phyloP scores from a whole-genome alignment of 2,113 vertebrate species.

The Rynchops niger region DNA sequence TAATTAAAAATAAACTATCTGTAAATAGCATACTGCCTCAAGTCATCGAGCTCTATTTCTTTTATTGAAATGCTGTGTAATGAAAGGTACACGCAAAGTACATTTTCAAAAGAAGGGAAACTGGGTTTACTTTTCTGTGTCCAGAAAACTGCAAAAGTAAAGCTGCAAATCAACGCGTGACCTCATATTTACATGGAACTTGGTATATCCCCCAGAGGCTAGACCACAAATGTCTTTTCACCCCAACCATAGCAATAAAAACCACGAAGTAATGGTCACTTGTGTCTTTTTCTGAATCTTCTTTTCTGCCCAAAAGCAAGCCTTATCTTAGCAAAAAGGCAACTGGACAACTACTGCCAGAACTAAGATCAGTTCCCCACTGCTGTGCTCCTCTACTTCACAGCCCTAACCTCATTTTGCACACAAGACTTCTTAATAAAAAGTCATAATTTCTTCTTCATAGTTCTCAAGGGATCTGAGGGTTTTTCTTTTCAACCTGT shows the following conservation, averaged over 20 bases:
- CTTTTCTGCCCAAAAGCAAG: neutral
- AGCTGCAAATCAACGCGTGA: neutral
- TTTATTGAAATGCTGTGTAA: constrained; percentile 11
- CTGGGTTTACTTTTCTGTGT: neutral
- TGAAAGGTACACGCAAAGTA: constrained; percentile 14
- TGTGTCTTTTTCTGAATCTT: neutral
- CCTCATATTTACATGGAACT: neutral
- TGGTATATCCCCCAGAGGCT: neutral
- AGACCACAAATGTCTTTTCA: neutral
- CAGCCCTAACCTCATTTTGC: neutral
- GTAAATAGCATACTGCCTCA: constrained; percentile 18
- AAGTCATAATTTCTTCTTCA: neutral
- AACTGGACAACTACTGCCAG: neutral
- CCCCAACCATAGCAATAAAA: neutral
- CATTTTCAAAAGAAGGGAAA: neutral
- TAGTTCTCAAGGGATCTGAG: neutral
- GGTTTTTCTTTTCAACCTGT: neutral
- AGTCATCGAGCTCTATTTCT: neutral
- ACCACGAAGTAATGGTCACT: neutral
- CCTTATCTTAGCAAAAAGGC: neutral
- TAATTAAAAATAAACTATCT: constrained; percentile 40
- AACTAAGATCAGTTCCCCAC: neutral
- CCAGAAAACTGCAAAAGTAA: neutral
- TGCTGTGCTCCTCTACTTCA: neutral
- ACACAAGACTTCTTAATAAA: neutral